A percentile compares a stretch with the other conserved stretches of the same genome.
These are phyloP conservation scores for Acanthornis magna DNA, from an alignment of 2,797 vertebrate species.

Conservation along the genomic window DNA sequence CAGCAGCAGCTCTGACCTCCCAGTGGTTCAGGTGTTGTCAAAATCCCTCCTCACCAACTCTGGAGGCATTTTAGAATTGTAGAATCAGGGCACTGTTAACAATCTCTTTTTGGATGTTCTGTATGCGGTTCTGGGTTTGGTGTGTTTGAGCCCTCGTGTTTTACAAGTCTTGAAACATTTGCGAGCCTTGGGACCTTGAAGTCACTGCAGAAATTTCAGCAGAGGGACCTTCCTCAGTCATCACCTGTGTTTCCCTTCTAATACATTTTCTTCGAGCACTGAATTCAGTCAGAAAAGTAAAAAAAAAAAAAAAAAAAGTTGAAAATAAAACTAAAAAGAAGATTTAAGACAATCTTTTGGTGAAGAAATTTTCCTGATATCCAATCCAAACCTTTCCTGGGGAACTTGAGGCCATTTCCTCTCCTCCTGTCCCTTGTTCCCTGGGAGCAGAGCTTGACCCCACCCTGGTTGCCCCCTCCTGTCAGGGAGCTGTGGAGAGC, in stretches of 20 bases:
- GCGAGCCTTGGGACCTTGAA: not conserved
- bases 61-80: not conserved
- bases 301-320: not conserved
- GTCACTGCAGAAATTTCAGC: not conserved
- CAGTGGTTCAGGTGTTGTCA: not conserved
- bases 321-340: not conserved
- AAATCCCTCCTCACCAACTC: not conserved
- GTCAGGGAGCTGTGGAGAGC: not conserved
- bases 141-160: rapidly evolving
- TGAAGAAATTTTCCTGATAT: not conserved
- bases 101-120: not conserved
- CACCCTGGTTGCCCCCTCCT: not conserved
- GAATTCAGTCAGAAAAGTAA: not conserved
- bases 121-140: not conserved
- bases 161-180: not conserved
- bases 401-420: rapidly evolving
- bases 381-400: not conserved
- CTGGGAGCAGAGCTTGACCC: not conserved
- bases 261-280: not conserved
- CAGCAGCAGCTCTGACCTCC: not conserved
- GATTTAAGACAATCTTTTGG: too few relatives aligned
- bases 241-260: not conserved
- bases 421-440: not conserved
- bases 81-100: not conserved
- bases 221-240: not conserved